Base-by-base conservation (phyloP, 2,797 vertebrate species). In the Tapera naevia region DNA sequence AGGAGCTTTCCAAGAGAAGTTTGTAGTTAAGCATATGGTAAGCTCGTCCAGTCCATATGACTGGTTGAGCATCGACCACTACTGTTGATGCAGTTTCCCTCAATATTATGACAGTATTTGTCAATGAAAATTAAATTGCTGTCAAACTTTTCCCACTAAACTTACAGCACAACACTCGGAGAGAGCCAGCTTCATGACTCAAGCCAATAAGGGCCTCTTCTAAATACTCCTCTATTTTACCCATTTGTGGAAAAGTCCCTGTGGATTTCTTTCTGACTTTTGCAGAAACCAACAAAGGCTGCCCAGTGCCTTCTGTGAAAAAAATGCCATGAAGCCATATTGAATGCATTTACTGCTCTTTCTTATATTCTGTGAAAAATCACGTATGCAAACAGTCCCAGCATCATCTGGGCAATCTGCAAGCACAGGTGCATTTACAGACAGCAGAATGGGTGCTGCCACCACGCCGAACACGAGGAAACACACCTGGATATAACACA, bases 41-140 rank as follows among this genome's bases (percentile, higher is more conserved):
- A 97, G 96, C 97, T 95, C 96, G 97, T 98, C 98, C 98, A 94
- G 98, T 98, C 98, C 98, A 98, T 98, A 98, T 98, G 98, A 98
- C 98, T 98, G 97, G 98, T 97, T 98, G 97, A 98, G 97, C 97
- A 96, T 97, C 97, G 98, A 98, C 98, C 98, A 98, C 97, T 96
- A 97, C 97, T 98, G 98, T 98, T 98, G 98, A 97, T 98, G 97
- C 97, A 97, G 96, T 96, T 98, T 97, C 96, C 70, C 93, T 98
- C 98, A 98, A 98, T 98, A 98, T 98, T 98, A 91, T 98, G 97
- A 98, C 98, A 98, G 97, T 96, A 83, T 97, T 98, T 98, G 98
- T 98, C 98, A 98, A 98, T 98, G 98, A 97, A 97, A 98, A 98
- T 98, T 98, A 98, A 98, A 98, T 98, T 96, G 97, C 98, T 98